Evolutionary conservation across 2,888 invertebrate species (phyloP).

Genomic region (Rotaria socialis): DNA sequence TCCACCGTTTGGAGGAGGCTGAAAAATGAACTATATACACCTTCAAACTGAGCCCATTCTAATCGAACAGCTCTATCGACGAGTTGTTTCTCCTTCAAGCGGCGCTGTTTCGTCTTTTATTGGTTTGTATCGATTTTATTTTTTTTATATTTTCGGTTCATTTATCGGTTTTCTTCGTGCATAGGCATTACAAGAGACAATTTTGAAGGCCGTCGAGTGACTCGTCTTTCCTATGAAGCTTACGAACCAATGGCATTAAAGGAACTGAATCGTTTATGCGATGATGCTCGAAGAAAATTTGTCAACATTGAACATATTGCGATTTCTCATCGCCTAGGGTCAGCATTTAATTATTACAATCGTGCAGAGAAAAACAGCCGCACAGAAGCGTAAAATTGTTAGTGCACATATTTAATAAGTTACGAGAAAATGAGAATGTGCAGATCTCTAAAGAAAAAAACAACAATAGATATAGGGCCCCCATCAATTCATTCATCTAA

Average conservation of each 20-base stretch:
- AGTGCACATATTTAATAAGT: too few species aligned
- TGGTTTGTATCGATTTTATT: slow-evolving; percentile 61
- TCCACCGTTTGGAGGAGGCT: slow-evolving; percentile 33
- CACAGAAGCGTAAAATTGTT: background rate
- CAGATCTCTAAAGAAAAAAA: background rate
- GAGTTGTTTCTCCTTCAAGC: slow-evolving; percentile 63
- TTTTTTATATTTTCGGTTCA: background rate
- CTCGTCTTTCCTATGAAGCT: slow-evolving; percentile 83
- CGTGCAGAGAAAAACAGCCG: background rate
- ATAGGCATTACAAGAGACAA: slow-evolving; percentile 58
- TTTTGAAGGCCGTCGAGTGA: slow-evolving; percentile 66
- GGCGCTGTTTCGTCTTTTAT: slow-evolving; percentile 84
- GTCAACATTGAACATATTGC: slow-evolving; percentile 73
- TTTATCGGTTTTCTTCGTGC: slow-evolving; percentile 20
- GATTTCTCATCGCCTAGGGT: slow-evolving; percentile 72
- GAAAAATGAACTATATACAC: background rate
- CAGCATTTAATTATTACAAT: slow-evolving; percentile 45
- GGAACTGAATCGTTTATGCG: slow-evolving; percentile 74
- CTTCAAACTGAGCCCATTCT: background rate
- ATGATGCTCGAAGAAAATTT: slow-evolving; percentile 70
- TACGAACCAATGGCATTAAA: slow-evolving; percentile 85
- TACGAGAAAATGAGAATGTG: background rate
- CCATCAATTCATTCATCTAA: background rate
- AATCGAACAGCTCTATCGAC: background rate
- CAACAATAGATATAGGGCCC: background rate